Evolutionary conservation across 2,888 invertebrate species (phyloP).

Genomic region (Euphydryas editha): DNA sequence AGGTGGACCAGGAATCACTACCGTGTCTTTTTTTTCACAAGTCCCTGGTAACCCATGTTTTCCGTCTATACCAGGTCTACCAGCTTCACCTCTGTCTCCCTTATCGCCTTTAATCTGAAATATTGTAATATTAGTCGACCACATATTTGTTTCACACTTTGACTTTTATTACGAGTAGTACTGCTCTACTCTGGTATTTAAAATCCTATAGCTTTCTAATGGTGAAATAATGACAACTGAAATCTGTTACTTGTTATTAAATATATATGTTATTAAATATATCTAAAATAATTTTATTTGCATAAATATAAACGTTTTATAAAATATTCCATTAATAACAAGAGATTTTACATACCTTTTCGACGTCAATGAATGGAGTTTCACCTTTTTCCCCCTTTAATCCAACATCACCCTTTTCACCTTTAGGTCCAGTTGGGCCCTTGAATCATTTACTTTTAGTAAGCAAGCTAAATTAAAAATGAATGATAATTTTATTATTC

Average conservation of each 20-base stretch:
- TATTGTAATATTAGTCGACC: neutral
- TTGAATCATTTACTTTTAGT: constrained; percentile 35
- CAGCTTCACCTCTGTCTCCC: constrained; percentile 60
- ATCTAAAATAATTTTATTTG: neutral
- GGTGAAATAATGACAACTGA: neutral
- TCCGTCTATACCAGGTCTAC: constrained; percentile 47
- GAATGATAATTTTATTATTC: neutral
- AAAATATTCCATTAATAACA: neutral
- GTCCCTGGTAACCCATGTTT: constrained; percentile 50
- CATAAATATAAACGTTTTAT: neutral
- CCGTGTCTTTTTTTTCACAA: constrained; percentile 28
- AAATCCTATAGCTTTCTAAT: neutral
- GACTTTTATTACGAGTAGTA: too few relatives aligned
- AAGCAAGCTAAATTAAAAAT: neutral
- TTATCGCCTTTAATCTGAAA: constrained; percentile 65
- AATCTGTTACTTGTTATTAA: neutral
- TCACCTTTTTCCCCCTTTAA: constrained; percentile 66
- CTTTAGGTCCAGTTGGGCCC: constrained; percentile 77
- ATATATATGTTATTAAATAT: neutral
- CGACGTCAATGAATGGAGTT: constrained; percentile 50
- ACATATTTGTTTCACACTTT: too few relatives aligned
- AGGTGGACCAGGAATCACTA: constrained; percentile 43
- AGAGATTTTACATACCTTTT: constrained; percentile 51
- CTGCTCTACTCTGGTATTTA: neutral
- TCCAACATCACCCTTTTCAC: constrained; percentile 54